Conservation (phyloP, 2,888 invertebrate genomes). For the Chrysomela aeneicollis region DNA sequence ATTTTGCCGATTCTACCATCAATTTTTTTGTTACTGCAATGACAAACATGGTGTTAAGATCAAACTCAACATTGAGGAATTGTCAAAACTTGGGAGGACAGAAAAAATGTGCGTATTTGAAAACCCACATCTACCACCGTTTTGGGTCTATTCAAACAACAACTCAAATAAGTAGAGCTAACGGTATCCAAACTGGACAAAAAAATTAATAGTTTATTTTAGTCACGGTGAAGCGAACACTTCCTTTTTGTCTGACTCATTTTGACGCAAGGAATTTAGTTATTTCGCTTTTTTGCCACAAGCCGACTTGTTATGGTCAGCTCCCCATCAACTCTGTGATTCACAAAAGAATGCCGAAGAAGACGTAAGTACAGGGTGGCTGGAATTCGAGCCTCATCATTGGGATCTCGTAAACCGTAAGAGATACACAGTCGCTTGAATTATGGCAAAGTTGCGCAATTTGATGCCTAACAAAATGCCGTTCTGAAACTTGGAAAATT, state of each 20-base stretch:
- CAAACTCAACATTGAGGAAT: too few relatives aligned
- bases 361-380: too few relatives aligned
- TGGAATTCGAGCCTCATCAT: too few relatives aligned
- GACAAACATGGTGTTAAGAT: too few relatives aligned
- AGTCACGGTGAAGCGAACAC: constrained; percentile 21
- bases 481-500: too few relatives aligned
- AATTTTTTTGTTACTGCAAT: too few relatives aligned
- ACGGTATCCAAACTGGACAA: constrained; percentile 15
- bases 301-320: constrained; percentile 3
- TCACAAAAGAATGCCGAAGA: constrained; percentile 14
- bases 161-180: constrained; percentile 22
- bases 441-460: too few relatives aligned
- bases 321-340: constrained; percentile 13
- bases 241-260: constrained; percentile 22
- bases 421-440: too few relatives aligned
- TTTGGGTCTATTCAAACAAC: neutral
- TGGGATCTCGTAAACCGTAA: too few relatives aligned
- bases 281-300: constrained; percentile 22
- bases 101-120: neutral
- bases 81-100: too few relatives aligned
- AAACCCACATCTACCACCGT: neutral
- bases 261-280: constrained; percentile 29
- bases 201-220: constrained; percentile 26
- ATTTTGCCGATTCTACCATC: too few relatives aligned
- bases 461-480: too few relatives aligned